Base-by-base conservation (phyloP, 2,797 vertebrate genomes). In the Pteropus rufus region DNA sequence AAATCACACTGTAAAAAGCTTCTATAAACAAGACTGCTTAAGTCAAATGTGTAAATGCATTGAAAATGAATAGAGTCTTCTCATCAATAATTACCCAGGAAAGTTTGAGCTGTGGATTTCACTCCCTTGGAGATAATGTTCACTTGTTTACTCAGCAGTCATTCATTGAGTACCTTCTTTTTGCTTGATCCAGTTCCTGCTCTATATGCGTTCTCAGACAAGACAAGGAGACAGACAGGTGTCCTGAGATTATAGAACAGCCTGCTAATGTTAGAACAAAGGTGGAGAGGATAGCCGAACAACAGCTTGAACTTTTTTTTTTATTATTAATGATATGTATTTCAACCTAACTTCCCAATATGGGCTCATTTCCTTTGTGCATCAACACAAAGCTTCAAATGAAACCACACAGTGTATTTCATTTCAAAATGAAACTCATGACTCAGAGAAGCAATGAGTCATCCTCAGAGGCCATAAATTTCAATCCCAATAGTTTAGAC, bases 291-390 rank as follows among this genome's bases (percentile, higher is more conserved):
- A 46, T 70, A 49, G 31, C 46, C 36, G 7, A 80, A 92, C 10
- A 73, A 54, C 14, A 85, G 19, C 73, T 54, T 90, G 76, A 67
- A 34, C 56, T 96, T n/a, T 0, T 96, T n/a, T 0, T 16, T 5
- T 65, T 92, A 89, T 79, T 84, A 67, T 93, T 92, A 85, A n/a
- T 88, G 86, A 29, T 73, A 62, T 4, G 0, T 97, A 93, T 97
- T 96, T 98, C 97, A 97, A 21, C 65, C 67, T 92, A 87, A 96
- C 85, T 89, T 89, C 2, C 21, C 89, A 96, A 89, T 81, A 96
- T 96, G 90, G 93, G 81, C 91, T 97, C 4, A 0, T 96, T 97
- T 98, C 97, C 96, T 95, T 96, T 81, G 96, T 91, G 52, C 93
- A 92, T 97, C 95, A 97, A 76, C 67, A 77, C 52, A 36, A 96